Evolutionary conservation across 2,797 vertebrate genomes (phyloP), one percentile per base, ranked within the genome.

Genomic region (Cyclopterus lumpus): DNA sequence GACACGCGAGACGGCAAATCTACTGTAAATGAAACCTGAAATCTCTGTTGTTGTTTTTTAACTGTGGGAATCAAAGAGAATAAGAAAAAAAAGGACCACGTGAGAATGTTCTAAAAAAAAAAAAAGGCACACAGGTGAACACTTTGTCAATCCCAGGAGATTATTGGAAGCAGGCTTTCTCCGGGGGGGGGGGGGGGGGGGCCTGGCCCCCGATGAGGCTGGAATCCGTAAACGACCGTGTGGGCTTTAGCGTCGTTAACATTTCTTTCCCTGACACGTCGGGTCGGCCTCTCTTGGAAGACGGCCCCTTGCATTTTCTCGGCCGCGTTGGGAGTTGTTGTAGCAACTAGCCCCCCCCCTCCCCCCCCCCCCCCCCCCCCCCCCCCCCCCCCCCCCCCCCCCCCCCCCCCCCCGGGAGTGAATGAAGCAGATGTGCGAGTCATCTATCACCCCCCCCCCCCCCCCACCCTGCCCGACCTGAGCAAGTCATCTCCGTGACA

Each of bases 401-500:
- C 90, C 93, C 93, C 90, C 94, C 92, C 93, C 95, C 94, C 88
- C 88, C 34, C 92, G 89, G 92, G 93, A 93, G 93, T 97, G 95
- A 96, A 95, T 96, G 95, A 96, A 96, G 93, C 95, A 96, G 93
- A 96, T 96, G 95, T 94, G 95, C 93, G 74, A 93, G 92, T 91
- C 94, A 94, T 96, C 95, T 93, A 95, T 97, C 95, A 95, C 92
- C 89, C 87, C 92, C 94, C 90, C 93, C 93, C 90, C 94, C 92
- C 93, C 95, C 92, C 90, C 93, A 89, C 92, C 90, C 94, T 92
- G 93, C 95, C 92, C 90, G 93, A 88, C 92, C 93, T 95, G 93
- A 96, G 95, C 95, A 97, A 97, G 95, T 94, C 94, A 95, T 96
- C 95, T 95, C 92, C 82, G 93, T 94, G 95, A 95, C 95, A 95